Conservation (phyloP, 1,140 invertebrate species). For the Cyrtorhinus lividipennis region DNA sequence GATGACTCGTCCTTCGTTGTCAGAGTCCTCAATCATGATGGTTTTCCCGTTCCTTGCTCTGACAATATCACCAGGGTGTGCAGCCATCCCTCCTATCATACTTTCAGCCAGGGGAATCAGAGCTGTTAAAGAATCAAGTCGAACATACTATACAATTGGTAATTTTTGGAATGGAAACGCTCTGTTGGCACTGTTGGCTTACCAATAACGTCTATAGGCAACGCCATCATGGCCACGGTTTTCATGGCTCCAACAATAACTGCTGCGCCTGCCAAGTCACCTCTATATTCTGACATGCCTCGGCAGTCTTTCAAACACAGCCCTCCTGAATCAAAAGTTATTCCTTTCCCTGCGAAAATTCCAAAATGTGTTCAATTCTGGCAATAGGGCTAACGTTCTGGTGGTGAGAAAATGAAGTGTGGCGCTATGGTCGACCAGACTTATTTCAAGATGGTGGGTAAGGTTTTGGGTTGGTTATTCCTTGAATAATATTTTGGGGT, state of each 20-base stretch:
- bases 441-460: no score
- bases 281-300: constrained; percentile 68
- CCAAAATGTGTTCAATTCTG: no score
- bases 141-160: no score
- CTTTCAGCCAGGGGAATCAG: constrained; percentile 77
- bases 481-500: no score
- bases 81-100: constrained; percentile 66
- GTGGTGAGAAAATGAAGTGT: no score
- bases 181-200: constrained; percentile 17
- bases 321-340: constrained; percentile 80
- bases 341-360: constrained; percentile 46
- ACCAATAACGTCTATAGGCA: constrained; percentile 59
- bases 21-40: constrained; percentile 26
- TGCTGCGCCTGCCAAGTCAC: constrained; percentile 79
- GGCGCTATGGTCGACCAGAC: no score
- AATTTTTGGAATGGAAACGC: background rate
- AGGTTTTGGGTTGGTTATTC: no score
- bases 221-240: constrained; percentile 47
- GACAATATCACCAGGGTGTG: constrained; percentile 74
- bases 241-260: constrained; percentile 51
- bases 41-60: constrained; percentile 61
- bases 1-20: constrained; percentile 44
- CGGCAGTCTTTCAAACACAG: constrained; percentile 60
- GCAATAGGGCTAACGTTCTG: no score
- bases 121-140: constrained; percentile 11